These are phyloP conservation scores for Oreortyx pictus DNA, from an alignment of 2,797 vertebrate genomes.

Conservation along the genomic window DNA sequence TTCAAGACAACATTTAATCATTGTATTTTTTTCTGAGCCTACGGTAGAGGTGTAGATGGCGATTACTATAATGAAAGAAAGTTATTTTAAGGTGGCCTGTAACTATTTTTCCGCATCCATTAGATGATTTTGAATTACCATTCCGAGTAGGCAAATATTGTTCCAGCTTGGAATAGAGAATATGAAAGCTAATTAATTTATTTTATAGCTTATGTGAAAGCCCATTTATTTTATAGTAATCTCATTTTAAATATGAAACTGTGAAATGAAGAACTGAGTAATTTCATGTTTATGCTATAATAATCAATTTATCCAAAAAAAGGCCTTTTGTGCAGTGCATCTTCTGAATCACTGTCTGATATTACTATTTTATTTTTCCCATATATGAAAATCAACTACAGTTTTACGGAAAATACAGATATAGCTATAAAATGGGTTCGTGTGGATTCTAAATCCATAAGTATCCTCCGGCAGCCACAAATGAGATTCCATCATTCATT, in stretches of 20 bases:
- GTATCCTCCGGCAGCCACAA: conserved; percentile 16
- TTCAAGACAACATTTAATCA: background rate
- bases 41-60: background rate
- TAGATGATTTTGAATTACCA: background rate
- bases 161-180: background rate
- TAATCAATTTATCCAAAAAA: background rate
- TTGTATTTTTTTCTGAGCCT: background rate
- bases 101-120: conserved; percentile 28
- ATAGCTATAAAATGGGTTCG: background rate
- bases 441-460: conserved; percentile 1
- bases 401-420: conserved; percentile 31
- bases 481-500: background rate
- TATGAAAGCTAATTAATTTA: conserved; percentile 12
- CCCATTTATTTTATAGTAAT: background rate
- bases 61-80: background rate
- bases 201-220: background rate
- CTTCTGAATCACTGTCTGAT: background rate
- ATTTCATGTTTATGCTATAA: background rate
- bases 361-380: background rate
- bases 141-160: background rate
- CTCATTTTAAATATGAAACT: background rate
- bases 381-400: conserved; percentile 5
- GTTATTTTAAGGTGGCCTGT: conserved; percentile 4
- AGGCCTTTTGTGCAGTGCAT: background rate
- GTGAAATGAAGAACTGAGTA: background rate